Conservation (phyloP, 2,888 invertebrate genomes). For the Lathronympha strigana region DNA sequence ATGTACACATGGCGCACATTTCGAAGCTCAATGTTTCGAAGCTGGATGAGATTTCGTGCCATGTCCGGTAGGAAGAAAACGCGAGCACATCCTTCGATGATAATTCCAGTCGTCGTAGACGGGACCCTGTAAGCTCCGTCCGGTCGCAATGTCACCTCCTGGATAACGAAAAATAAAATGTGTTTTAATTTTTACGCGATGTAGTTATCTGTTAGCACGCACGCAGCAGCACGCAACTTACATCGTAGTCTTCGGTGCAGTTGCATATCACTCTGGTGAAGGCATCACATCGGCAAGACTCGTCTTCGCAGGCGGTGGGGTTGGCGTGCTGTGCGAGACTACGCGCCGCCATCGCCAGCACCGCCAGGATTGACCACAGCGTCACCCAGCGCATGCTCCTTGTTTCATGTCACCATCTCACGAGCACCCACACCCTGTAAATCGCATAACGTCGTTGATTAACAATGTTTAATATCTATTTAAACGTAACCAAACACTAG, state of each 20-base stretch:
- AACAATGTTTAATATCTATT: background rate
- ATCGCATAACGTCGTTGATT: constrained; percentile 5
- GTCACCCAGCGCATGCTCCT: constrained; percentile 67
- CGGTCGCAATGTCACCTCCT: constrained; percentile 86
- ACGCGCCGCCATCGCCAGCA: constrained; percentile 61
- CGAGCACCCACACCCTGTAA: constrained; percentile 56
- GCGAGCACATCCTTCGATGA: constrained; percentile 86
- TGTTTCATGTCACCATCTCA: constrained; percentile 76
- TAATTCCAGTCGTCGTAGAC: constrained; percentile 83
- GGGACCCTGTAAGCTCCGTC: constrained; percentile 82
- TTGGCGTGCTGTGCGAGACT: constrained; percentile 59
- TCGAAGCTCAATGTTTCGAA: constrained; percentile 86
- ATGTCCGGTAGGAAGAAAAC: constrained; percentile 85
- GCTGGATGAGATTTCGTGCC: constrained; percentile 83
- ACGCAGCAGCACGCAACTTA: constrained; percentile 49
- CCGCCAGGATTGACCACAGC: constrained; percentile 67
- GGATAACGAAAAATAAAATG: constrained; percentile 38
- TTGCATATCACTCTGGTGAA: constrained; percentile 84
- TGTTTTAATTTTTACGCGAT: background rate
- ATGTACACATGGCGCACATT: constrained; percentile 86
- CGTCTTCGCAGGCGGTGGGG: constrained; percentile 80
- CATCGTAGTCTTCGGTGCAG: constrained; percentile 78
- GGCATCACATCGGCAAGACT: constrained; percentile 83
- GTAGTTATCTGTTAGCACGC: no score
- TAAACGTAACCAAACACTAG: no score